Evolutionary conservation across 2,797 vertebrate genomes (phyloP).

Genomic region (Myotis findleyi): DNA sequence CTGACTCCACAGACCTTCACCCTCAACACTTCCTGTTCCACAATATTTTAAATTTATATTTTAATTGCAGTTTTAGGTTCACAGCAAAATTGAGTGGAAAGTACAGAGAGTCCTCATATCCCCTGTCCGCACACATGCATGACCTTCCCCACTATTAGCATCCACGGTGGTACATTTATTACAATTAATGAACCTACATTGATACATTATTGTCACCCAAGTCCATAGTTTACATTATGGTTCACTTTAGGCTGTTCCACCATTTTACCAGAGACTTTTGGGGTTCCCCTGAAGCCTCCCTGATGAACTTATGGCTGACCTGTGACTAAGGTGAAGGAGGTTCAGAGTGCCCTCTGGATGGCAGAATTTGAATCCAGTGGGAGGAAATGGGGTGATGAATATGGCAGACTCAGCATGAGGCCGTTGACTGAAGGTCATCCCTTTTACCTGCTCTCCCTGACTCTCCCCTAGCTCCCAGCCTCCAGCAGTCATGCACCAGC

Average conservation of each 20-base stretch:
- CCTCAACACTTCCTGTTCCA: background rate
- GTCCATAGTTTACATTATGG: background rate
- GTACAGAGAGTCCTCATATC: background rate
- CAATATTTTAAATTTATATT: background rate
- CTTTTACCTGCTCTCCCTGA: background rate
- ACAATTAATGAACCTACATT: background rate
- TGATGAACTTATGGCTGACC: background rate
- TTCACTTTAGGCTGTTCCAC: background rate
- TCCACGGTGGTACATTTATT: background rate
- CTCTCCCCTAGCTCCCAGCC: background rate
- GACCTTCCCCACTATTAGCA: background rate
- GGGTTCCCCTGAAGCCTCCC: background rate
- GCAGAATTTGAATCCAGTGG: background rate
- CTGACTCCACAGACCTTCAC: background rate
- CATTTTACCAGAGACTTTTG: background rate
- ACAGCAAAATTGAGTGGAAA: background rate
- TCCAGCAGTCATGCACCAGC: background rate
- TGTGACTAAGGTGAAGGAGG: background rate
- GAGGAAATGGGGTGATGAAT: background rate
- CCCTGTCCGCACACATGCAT: background rate
- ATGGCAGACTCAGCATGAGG: background rate
- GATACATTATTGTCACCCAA: background rate
- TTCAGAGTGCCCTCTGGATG: background rate
- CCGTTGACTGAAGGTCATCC: background rate
- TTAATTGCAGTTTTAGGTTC: constrained; percentile 10